phyloP scores from a whole-genome alignment of 2,888 invertebrate genomes.

The Lordiphosa fenestrarum region DNA sequence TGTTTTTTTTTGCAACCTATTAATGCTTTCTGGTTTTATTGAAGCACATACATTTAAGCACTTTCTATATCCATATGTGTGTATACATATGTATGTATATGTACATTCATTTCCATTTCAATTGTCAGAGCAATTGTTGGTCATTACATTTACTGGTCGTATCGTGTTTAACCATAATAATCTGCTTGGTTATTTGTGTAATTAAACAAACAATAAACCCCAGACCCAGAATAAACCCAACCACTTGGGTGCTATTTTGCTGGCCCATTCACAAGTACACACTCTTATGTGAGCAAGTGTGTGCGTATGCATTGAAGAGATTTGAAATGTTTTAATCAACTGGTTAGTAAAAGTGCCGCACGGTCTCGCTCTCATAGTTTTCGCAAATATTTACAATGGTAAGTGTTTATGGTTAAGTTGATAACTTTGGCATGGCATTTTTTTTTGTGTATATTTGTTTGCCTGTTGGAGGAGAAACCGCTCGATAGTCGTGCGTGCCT shows the following conservation, averaged over 20 bases:
- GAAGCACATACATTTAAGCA: too few relatives aligned
- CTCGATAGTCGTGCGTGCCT: constrained; percentile 8
- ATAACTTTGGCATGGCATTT: constrained; percentile 25
- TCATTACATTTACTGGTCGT: constrained; percentile 60
- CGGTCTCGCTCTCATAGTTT: not conserved
- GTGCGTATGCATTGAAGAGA: constrained; percentile 4
- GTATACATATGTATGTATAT: too few relatives aligned
- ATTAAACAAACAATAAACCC: constrained; percentile 67
- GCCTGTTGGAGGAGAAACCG: constrained; percentile 1
- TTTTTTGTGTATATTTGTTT: constrained; percentile 8
- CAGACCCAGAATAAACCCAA: constrained; percentile 21
- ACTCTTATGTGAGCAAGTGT: constrained; percentile 26
- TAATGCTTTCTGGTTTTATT: too few relatives aligned
- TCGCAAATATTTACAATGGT: constrained; percentile 45
- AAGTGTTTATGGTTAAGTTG: constrained; percentile 37
- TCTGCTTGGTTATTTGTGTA: constrained; percentile 66
- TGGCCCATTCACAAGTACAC: too few relatives aligned
- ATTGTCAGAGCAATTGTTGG: constrained; percentile 58
- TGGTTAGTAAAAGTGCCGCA: constrained; percentile 10
- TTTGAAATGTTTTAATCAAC: constrained; percentile 68
- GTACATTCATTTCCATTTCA: constrained; percentile 18
- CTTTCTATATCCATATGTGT: too few relatives aligned
- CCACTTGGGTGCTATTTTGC: too few relatives aligned
- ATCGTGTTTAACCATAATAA: constrained; percentile 72
- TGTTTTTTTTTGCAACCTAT: too few relatives aligned